Evolutionary conservation across 2,113 vertebrate genomes (phyloP), one percentile per base, ranked within the genome.

Genomic region (Colinus virginianus): DNA sequence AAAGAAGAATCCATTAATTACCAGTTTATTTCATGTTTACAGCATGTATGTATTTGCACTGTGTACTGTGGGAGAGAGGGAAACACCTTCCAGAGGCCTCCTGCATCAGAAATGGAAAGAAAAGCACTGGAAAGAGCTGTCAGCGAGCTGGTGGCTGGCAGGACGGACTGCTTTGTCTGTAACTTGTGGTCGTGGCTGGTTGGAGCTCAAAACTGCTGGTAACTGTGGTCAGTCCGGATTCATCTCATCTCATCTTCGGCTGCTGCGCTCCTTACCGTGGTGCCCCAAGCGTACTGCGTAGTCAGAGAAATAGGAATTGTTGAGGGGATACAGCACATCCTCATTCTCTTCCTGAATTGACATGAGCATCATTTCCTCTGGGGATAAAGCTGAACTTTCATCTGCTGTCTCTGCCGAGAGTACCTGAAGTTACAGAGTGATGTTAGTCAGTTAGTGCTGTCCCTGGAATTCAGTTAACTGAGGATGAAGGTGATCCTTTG

Each of bases 1-100:
- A 56, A 56, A 56, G 30, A 48, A 48, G 46, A 78, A 7, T 76
- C 66, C 80, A 36, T 84, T 78, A 61, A 72, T 92, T 87, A 68
- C 40, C 28, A 79, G 68, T 79, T 61, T 91, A 5, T 84, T 91
- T 78, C 16, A 15, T 13, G 17, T 86, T 71, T 78, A 59, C 66
- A 72, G 72, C 49, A 53, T 53, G 49, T 62, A 38, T 84, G 2
- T 58, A 38, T 93, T 94, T 95, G 83, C 30, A 84, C 66, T 94
- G 81, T 9, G 2, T 66, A n/a, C 18, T 70, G 67, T 70, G 67
- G 67, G 28, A 89, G 64, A 82, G 64, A 59, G 56, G 23, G 43
- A 78, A 8, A 22, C 63, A 83, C 70, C 78, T 76, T 80, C 36
- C 1, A 2, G 48, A 77, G 78, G 66, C 61, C 13, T 81, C 63